phyloP scores from a whole-genome alignment of 2,888 invertebrate species.

The Asteroscopus sphinx region DNA sequence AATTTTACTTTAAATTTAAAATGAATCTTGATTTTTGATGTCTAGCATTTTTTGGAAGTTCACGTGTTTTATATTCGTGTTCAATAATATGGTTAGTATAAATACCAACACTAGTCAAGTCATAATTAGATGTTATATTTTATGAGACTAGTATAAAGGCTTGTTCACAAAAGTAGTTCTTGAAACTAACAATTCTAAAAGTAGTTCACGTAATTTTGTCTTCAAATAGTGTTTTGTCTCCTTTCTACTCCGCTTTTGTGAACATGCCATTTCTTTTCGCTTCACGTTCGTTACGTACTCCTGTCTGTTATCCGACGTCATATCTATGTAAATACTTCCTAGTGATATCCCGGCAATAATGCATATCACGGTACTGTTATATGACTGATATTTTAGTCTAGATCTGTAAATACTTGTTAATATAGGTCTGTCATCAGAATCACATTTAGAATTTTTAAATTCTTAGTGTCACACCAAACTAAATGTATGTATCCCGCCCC shows the following conservation, averaged over 20 bases:
- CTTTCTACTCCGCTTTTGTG: slow-evolving; percentile 38
- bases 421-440: slow-evolving; percentile 60
- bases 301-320: slow-evolving; percentile 64
- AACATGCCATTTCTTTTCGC: slow-evolving; percentile 51
- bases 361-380: slow-evolving; percentile 83
- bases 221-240: slow-evolving; percentile 27
- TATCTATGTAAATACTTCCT: slow-evolving; percentile 74
- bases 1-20: slow-evolving; percentile 25
- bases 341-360: slow-evolving; percentile 88
- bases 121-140: slow-evolving; percentile 21
- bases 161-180: slow-evolving; percentile 46
- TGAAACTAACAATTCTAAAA: slow-evolving; percentile 10
- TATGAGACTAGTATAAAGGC: slow-evolving; percentile 35
- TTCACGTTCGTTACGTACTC: slow-evolving; percentile 58
- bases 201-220: slow-evolving; percentile 21
- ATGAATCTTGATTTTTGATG: slow-evolving; percentile 22
- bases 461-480: slow-evolving; percentile 72
- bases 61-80: slow-evolving; percentile 9
- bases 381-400: slow-evolving; percentile 79
- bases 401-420: slow-evolving; percentile 72
- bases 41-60: slow-evolving; percentile 40
- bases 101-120: slow-evolving; percentile 43
- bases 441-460: slow-evolving; percentile 74
- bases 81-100: slow-evolving; percentile 6
- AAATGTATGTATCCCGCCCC: slow-evolving; percentile 68